Evolutionary conservation across 1,140 invertebrate species (phyloP), one percentile per base, ranked within the genome.

Genomic region (Euwallacea fornicatus): DNA sequence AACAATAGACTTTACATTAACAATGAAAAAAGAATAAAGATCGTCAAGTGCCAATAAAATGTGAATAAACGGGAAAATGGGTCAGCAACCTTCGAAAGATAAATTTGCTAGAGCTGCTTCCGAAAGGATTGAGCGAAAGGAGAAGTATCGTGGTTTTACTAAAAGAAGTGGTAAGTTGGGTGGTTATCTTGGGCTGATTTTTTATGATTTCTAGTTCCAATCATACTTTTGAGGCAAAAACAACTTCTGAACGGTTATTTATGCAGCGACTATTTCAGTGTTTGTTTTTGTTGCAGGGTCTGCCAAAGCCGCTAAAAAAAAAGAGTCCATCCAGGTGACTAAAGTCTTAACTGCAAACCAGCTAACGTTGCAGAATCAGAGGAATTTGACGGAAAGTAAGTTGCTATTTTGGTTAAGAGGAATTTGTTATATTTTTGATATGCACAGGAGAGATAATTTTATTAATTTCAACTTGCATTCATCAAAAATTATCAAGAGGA

Each of bases 81-180:
- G 88, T 66, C 87, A 87, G 73, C 86, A 89, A 81, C 87, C 87
- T 73, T 89, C 88, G 58, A 89, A 89, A 81, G 87, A 88, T 80
- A 88, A 88, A 82, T 82, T 89, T 9, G 50, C 68, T 15, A 65
- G 77, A 42, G 76, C 77, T n/a, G 68, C 75, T 46, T 79, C 78
- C 11, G 79, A 76, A 59, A 75, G 77, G 60, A 76, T 78, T 15
- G 75, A 78, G 15, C 73, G 76, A 44, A 76, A 72, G 56, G 80
- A 80, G 68, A 74, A 74, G 54, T 79, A 77, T 58, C 75, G 74
- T 54, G 78, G 76, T 75, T 77, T 79, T 61, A 72, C 71, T 13
- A 81, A 80, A 69, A 79, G 75, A 78, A 76, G 76, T 78, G 65
- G 72, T 66, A 66, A 71, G 69, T 67, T 21, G 4, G 9, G 33